A percentile compares a stretch with the other conserved stretches of the same genome.
phyloP scores from a whole-genome alignment of 2,888 invertebrate species.

The Nesidiocoris tenuis region DNA sequence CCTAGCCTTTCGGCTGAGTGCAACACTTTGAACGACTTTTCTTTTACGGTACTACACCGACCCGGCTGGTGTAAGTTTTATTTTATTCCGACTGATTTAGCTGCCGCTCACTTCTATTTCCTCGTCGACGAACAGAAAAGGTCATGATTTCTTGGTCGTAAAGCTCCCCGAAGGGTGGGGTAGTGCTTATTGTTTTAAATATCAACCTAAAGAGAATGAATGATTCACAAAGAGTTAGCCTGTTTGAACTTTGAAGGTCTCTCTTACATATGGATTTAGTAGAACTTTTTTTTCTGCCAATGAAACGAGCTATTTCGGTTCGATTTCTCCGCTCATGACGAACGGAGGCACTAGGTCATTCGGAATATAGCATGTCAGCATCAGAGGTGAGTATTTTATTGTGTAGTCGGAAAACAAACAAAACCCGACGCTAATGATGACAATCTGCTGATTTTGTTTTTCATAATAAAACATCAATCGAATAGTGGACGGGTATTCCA shows the following conservation, averaged over 20 bases:
- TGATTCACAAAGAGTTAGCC: background rate
- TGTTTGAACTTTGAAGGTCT: background rate
- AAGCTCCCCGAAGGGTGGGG: background rate
- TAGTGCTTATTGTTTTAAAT: background rate
- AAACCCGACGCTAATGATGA: too few species aligned
- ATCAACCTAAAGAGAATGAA: background rate
- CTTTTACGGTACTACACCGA: background rate
- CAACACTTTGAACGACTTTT: background rate
- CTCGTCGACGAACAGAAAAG: background rate
- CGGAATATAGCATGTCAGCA: too few species aligned
- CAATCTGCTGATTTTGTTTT: too few species aligned
- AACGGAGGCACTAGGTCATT: too few species aligned
- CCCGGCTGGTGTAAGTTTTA: background rate
- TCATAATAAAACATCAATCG: too few species aligned
- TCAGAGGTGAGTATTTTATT: too few species aligned
- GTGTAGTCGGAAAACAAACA: too few species aligned
- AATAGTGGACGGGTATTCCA: too few species aligned
- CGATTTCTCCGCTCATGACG: too few species aligned
- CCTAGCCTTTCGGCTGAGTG: background rate
- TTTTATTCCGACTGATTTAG: background rate
- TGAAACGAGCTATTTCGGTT: too few species aligned
- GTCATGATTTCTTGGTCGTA: background rate
- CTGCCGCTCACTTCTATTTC: background rate
- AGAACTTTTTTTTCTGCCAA: too few species aligned
- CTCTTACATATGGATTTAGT: too few species aligned